Conservation (phyloP, 2,113 vertebrate species). For the Nyctereutes procyonoides region DNA sequence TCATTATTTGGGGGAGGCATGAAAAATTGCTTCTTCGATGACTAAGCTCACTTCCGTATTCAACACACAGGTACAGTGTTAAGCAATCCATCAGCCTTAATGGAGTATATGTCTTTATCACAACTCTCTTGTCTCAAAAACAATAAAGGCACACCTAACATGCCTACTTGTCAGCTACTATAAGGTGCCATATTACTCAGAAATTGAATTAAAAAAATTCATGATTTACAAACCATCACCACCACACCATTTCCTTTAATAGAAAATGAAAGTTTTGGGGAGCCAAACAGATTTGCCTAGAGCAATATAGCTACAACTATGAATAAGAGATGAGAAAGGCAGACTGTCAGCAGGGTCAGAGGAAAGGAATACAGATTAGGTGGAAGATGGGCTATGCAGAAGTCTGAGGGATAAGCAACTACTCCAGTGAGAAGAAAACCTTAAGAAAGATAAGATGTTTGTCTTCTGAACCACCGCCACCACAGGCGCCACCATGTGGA, state of each 20-base stretch:
- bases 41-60: not conserved
- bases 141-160: not conserved
- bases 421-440: not conserved
- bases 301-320: not conserved
- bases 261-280: not conserved
- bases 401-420: not conserved
- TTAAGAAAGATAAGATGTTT: not conserved
- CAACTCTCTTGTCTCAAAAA: constrained; percentile 43
- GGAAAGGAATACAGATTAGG: not conserved
- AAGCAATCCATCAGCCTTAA: constrained; percentile 1
- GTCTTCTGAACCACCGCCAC: not conserved
- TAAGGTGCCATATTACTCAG: not conserved
- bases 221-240: not conserved
- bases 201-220: not conserved
- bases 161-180: not conserved
- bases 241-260: not conserved
- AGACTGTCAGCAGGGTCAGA: not conserved
- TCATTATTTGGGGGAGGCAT: not conserved
- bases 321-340: not conserved
- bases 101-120: not conserved
- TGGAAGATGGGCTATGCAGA: not conserved
- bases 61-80: not conserved
- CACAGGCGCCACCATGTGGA: not conserved
- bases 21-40: not conserved
- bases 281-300: not conserved